phyloP scores from a whole-genome alignment of 2,113 vertebrate genomes.

The Mesocricetus auratus region DNA sequence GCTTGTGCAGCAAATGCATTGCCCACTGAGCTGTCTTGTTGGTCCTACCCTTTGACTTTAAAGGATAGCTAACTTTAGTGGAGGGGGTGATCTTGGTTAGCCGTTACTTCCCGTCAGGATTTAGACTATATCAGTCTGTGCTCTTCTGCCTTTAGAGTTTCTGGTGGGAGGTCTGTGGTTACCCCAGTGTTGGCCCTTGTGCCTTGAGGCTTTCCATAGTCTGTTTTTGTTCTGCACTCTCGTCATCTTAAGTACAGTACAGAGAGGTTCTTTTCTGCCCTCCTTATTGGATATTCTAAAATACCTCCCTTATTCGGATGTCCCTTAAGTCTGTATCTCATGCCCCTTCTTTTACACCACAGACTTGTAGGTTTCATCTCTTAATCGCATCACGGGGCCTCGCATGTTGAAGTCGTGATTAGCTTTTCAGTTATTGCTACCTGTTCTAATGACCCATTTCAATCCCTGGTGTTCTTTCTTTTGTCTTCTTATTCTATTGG shows the following conservation, averaged over 20 bases:
- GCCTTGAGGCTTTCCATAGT: neutral
- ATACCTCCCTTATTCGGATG: neutral
- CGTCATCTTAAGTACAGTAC: neutral
- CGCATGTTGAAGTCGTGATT: too few relatives aligned
- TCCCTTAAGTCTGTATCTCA: neutral
- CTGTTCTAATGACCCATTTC: neutral
- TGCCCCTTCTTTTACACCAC: neutral
- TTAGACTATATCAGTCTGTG: neutral
- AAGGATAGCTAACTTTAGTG: neutral
- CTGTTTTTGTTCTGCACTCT: neutral
- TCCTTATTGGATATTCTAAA: neutral
- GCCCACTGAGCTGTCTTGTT: neutral
- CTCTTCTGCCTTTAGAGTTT: neutral
- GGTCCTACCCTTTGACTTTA: neutral
- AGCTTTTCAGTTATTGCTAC: neutral
- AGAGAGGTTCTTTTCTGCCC: neutral
- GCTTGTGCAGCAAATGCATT: neutral
- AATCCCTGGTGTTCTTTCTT: neutral
- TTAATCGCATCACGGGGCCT: neutral
- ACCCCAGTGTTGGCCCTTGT: neutral
- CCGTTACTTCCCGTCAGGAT: neutral
- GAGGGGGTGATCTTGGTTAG: neutral
- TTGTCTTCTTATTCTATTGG: neutral
- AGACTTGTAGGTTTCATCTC: neutral
- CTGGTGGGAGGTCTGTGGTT: neutral